A percentile compares a stretch with the other conserved stretches of the same genome.
Evolutionary conservation across 1,140 invertebrate genomes (phyloP).

Genomic region (Phymastichus coffea): DNA sequence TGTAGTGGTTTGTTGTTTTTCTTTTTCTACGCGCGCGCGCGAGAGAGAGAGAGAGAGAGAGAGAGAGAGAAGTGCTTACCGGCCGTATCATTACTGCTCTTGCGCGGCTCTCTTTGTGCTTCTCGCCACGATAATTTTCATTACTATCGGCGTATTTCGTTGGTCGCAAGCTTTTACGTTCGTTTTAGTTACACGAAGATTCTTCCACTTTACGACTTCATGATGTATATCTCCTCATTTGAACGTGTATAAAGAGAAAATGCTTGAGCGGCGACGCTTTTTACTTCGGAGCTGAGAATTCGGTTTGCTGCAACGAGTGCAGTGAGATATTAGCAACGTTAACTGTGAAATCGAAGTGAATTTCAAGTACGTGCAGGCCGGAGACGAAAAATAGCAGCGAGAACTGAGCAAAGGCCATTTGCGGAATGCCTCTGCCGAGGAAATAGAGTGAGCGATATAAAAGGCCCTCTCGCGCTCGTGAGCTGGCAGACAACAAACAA

Average conservation of each 20-base stretch:
- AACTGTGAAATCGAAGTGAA: too few relatives aligned
- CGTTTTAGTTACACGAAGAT: slow-evolving; percentile 17
- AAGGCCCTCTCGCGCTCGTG: not conserved
- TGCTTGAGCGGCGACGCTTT: too few relatives aligned
- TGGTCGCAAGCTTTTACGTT: not conserved
- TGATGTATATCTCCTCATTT: slow-evolving; percentile 15
- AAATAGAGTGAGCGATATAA: not conserved
- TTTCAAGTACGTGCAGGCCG: not conserved
- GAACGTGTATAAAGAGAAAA: too few relatives aligned
- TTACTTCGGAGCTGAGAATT: too few relatives aligned
- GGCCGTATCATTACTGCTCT: slow-evolving; percentile 40
- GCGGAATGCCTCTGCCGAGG: not conserved
- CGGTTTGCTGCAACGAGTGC: too few relatives aligned
- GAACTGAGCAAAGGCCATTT: not conserved
- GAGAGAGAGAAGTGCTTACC: too few relatives aligned
- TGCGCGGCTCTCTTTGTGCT: slow-evolving; percentile 40
- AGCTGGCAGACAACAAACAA: slow-evolving; percentile 19
- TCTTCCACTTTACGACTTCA: slow-evolving; percentile 10
- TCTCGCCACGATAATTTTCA: slow-evolving; percentile 35
- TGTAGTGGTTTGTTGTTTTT: not conserved
- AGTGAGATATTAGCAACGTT: too few relatives aligned
- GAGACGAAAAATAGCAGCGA: not conserved
- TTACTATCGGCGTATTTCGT: slow-evolving; percentile 37
- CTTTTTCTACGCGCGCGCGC: not conserved
- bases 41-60: too few relatives aligned